phyloP scores from a whole-genome alignment of 1,140 invertebrate species.

The Tetranychus urticae region DNA sequence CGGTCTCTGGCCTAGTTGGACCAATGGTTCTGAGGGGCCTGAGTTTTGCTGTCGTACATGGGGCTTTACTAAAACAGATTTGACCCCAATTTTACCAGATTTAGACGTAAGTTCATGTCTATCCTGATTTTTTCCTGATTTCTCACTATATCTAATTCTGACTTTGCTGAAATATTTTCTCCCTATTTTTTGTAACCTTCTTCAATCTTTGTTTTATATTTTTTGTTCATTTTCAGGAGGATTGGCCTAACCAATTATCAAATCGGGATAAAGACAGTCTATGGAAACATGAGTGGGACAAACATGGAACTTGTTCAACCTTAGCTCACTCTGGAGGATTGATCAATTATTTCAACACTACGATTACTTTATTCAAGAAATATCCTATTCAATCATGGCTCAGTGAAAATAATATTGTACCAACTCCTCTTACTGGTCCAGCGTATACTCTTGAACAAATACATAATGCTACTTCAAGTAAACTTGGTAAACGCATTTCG shows the following conservation, averaged over 20 bases:
- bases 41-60: not conserved
- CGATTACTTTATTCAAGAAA: not conserved
- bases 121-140: too few species aligned
- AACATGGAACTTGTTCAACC: slow-evolving; percentile 11
- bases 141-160: too few species aligned
- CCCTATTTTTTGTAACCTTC: too few species aligned
- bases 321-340: not conserved
- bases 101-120: not conserved
- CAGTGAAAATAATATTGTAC: not conserved
- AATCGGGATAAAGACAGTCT: slow-evolving; percentile 5
- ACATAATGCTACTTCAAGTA: not conserved
- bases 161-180: too few species aligned
- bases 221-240: not conserved
- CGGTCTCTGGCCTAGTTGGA: not conserved
- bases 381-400: not conserved
- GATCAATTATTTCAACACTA: not conserved
- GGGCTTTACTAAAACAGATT: not conserved
- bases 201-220: not conserved
- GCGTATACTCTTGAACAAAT: not conserved
- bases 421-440: not conserved
- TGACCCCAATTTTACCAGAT: not conserved
- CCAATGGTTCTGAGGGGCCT: not conserved
- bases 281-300: slow-evolving; percentile 12
- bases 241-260: slow-evolving; percentile 8
- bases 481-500: not conserved